phyloP scores from a whole-genome alignment of 1,140 invertebrate genomes.

The Drosophila suzukii region DNA sequence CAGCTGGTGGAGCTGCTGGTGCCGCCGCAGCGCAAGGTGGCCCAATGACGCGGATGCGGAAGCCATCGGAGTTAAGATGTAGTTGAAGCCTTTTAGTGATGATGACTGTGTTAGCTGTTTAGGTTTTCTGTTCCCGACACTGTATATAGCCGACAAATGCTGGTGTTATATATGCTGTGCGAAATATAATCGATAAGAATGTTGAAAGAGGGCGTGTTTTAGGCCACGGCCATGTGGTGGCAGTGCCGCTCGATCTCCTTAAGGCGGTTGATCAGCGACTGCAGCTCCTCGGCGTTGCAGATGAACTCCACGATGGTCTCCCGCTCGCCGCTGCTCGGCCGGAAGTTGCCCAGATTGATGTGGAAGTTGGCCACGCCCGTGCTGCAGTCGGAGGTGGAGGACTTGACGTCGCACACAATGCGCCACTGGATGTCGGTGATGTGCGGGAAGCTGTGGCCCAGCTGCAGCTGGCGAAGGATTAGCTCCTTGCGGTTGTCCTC shows the following conservation, averaged over 20 bases:
- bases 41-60: conserved; percentile 3
- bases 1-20: conserved; percentile 46
- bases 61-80: not conserved
- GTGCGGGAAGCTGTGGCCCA: conserved; percentile 73
- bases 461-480: conserved; percentile 66
- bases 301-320: conserved; percentile 72
- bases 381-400: conserved; percentile 68
- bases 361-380: conserved; percentile 68
- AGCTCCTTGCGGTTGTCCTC: conserved; percentile 73
- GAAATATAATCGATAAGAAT: conserved; percentile 38
- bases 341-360: conserved; percentile 72
- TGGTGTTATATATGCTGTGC: conserved; percentile 31
- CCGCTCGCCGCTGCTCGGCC: conserved; percentile 68
- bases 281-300: conserved; percentile 81
- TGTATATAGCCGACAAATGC: conserved; percentile 39
- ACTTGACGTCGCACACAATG: conserved; percentile 78
- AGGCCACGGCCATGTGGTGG: conserved; percentile 60
- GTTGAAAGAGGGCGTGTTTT: conserved; percentile 7
- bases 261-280: conserved; percentile 74
- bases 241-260: conserved; percentile 83
- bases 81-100: conserved; percentile 41
- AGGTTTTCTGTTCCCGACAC: conserved; percentile 18
- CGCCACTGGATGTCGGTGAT: conserved; percentile 82
- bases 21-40: conserved; percentile 15
- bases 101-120: conserved; percentile 50